phyloP scores from a whole-genome alignment of 2,888 invertebrate species.

The Eupsilia transversa region DNA sequence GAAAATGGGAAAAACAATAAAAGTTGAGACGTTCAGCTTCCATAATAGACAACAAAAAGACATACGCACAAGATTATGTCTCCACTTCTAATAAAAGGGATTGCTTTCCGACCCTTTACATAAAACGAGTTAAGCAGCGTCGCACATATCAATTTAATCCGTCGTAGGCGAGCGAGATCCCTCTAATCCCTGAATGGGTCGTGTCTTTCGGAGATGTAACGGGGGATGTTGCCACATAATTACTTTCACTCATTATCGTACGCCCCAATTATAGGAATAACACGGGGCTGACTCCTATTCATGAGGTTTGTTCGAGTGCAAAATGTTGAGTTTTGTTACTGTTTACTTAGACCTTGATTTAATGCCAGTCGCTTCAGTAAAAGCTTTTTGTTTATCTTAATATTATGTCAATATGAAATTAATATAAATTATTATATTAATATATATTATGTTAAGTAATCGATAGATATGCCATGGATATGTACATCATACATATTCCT shows the following conservation, averaged over 20 bases:
- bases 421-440: slow-evolving; percentile 11
- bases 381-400: slow-evolving; percentile 43
- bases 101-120: slow-evolving; percentile 86
- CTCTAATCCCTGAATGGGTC: slow-evolving; percentile 84
- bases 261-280: slow-evolving; percentile 67
- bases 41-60: slow-evolving; percentile 83
- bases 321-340: slow-evolving; percentile 33
- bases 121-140: slow-evolving; percentile 85
- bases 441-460: slow-evolving; percentile 9
- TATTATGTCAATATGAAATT: slow-evolving; percentile 36
- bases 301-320: slow-evolving; percentile 48
- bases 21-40: slow-evolving; percentile 79
- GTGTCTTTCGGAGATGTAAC: slow-evolving; percentile 81
- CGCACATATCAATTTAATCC: slow-evolving; percentile 89
- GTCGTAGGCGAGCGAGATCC: slow-evolving; percentile 83
- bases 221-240: slow-evolving; percentile 87
- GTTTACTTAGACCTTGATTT: slow-evolving; percentile 38
- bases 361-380: slow-evolving; percentile 31
- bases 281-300: slow-evolving; percentile 54
- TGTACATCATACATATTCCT: not conserved
- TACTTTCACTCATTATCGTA: slow-evolving; percentile 81
- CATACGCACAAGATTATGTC: slow-evolving; percentile 84
- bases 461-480: slow-evolving; percentile 20
- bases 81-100: slow-evolving; percentile 87
- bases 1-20: slow-evolving; percentile 77